Conservation (phyloP, 2,113 vertebrate species). For the Peucedramus taeniatus region DNA sequence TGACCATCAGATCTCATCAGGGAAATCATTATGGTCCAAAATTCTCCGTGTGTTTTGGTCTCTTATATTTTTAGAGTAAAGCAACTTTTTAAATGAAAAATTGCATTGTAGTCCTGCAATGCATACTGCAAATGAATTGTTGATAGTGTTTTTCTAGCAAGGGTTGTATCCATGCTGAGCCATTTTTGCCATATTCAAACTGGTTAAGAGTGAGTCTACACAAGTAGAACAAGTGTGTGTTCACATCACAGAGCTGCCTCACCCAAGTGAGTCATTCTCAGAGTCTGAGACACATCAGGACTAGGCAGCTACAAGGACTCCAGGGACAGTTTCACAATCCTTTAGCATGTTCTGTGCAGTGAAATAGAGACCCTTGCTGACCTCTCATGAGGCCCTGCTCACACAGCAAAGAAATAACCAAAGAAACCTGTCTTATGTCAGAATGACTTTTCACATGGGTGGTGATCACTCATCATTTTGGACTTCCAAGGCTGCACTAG, state of each 20-base stretch:
- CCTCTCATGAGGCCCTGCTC: background rate
- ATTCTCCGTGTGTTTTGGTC: background rate
- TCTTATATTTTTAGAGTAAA: background rate
- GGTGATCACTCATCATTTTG: background rate
- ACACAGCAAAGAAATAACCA: background rate
- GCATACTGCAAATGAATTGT: background rate
- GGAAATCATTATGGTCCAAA: background rate
- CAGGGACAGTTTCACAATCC: background rate
- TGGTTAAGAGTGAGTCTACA: background rate
- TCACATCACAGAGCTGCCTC: background rate
- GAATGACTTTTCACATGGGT: background rate
- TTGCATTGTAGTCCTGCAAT: background rate
- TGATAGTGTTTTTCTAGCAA: background rate
- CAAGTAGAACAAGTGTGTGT: background rate
- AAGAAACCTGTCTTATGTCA: background rate
- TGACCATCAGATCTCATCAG: background rate
- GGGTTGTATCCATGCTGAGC: background rate
- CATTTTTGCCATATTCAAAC: background rate
- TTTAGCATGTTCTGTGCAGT: background rate
- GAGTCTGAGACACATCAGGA: background rate
- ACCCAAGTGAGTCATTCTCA: background rate
- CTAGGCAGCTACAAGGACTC: background rate
- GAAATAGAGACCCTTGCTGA: fast-evolving
- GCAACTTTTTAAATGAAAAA: background rate
- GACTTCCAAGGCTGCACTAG: background rate